Conservation (phyloP, 2,888 invertebrate species). For the Fragum whitleyi region DNA sequence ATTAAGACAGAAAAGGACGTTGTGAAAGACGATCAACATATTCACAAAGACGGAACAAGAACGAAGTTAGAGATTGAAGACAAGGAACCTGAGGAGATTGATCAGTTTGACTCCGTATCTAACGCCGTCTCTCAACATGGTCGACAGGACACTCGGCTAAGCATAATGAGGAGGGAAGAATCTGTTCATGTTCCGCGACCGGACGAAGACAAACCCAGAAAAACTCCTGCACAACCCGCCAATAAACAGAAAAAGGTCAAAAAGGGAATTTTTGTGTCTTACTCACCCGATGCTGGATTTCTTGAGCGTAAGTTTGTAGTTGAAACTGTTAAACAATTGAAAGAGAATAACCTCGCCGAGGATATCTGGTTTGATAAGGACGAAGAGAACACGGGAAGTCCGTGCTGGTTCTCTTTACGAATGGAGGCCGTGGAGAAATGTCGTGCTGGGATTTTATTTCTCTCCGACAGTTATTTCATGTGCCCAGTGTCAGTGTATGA, state of each 20-base stretch:
- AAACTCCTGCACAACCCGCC: slow-evolving; percentile 16
- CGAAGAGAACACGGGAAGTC: slow-evolving; percentile 82
- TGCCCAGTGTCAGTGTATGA: slow-evolving; percentile 84
- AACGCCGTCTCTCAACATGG: slow-evolving; percentile 73
- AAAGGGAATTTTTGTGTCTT: slow-evolving; percentile 83
- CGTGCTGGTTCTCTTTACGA: slow-evolving; percentile 83
- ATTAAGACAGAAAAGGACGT: background rate
- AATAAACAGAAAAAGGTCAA: slow-evolving; percentile 76
- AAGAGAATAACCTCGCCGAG: slow-evolving; percentile 83
- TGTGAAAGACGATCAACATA: background rate
- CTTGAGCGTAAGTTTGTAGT: slow-evolving; percentile 82
- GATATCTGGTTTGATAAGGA: slow-evolving; percentile 85
- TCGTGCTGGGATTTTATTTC: slow-evolving; percentile 80
- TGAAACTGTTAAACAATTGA: slow-evolving; percentile 82
- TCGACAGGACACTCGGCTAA: slow-evolving; percentile 28
- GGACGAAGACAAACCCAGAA: slow-evolving; percentile 28
- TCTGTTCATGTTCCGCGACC: slow-evolving; percentile 16
- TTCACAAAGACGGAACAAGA: background rate
- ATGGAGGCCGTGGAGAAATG: slow-evolving; percentile 84
- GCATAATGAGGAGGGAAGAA: background rate
- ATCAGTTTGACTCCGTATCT: slow-evolving; percentile 76
- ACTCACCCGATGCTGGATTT: slow-evolving; percentile 84
- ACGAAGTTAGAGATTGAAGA: slow-evolving; percentile 60
- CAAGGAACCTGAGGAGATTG: slow-evolving; percentile 69
- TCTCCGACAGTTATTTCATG: slow-evolving; percentile 82